Evolutionary conservation across 2,113 vertebrate genomes (phyloP).

Genomic region (Alligator mississippiensis): DNA sequence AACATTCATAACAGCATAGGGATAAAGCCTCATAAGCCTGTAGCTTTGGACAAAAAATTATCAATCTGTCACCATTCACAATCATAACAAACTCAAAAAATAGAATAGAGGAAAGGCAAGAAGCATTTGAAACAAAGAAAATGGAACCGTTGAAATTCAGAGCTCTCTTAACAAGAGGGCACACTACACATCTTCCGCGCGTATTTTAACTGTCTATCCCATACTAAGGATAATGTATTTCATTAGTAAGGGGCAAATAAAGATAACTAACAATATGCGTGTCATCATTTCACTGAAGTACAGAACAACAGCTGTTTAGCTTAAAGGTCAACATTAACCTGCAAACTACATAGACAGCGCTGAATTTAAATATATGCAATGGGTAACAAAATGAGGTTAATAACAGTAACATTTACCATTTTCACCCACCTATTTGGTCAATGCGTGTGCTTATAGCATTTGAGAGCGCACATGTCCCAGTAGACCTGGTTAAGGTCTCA

Average conservation of each 20-base stretch:
- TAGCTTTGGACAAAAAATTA: background rate
- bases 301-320: constrained; percentile 5
- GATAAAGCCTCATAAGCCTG: accelerated
- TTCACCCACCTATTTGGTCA: too few relatives aligned
- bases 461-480: background rate
- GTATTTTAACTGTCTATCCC: background rate
- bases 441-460: too few relatives aligned
- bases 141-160: background rate
- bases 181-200: background rate
- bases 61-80: background rate
- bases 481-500: too few relatives aligned
- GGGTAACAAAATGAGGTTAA: too few relatives aligned
- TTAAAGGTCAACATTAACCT: background rate
- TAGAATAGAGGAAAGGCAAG: background rate
- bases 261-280: constrained; percentile 4
- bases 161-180: background rate
- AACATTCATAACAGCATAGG: background rate
- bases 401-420: too few relatives aligned
- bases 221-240: background rate
- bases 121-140: background rate
- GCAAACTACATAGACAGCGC: background rate
- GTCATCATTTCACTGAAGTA: background rate
- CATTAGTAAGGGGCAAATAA: constrained; percentile 1
- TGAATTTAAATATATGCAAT: too few relatives aligned
- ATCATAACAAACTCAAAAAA: background rate